phyloP scores from a whole-genome alignment of 2,797 vertebrate genomes.

The Buphagus erythrorhynchus region DNA sequence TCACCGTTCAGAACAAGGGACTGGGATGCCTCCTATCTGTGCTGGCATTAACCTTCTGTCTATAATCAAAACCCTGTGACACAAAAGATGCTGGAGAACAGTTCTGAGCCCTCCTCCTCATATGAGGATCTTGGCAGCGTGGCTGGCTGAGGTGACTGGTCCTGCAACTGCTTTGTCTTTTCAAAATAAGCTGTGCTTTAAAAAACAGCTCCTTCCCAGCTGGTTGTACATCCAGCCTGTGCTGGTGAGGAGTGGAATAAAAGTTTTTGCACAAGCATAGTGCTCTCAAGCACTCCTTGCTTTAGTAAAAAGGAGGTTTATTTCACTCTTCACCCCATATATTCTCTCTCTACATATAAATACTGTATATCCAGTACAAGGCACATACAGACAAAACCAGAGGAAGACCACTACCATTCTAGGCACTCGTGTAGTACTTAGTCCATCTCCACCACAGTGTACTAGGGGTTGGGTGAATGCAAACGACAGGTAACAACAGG shows the following conservation, averaged over 20 bases:
- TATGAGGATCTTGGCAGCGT: background rate
- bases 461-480: slow-evolving; percentile 63
- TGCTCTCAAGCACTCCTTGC: background rate
- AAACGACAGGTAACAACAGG: slow-evolving; percentile 79
- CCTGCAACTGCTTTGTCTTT: background rate
- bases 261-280: background rate
- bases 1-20: slow-evolving; percentile 1
- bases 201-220: background rate
- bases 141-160: background rate
- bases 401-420: slow-evolving; percentile 73
- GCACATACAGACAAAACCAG: slow-evolving; percentile 76
- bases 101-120: background rate
- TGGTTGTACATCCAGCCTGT: background rate
- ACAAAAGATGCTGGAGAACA: background rate
- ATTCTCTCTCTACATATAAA: slow-evolving; percentile 83
- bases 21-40: background rate
- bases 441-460: slow-evolving; percentile 60
- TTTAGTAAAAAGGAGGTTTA: background rate
- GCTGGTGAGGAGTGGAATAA: slow-evolving; percentile 29
- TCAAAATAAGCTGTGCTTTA: background rate
- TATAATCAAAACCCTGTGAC: slow-evolving; percentile 44
- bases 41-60: slow-evolving; percentile 52
- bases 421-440: slow-evolving; percentile 57
- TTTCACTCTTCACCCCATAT: slow-evolving; percentile 31
- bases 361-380: slow-evolving; percentile 80